Percentiles rank a stretch among this genome's conserved stretches.
Evolutionary conservation across 2,888 invertebrate genomes (phyloP).

Genomic region (Spatulosminthurus flaviceps): DNA sequence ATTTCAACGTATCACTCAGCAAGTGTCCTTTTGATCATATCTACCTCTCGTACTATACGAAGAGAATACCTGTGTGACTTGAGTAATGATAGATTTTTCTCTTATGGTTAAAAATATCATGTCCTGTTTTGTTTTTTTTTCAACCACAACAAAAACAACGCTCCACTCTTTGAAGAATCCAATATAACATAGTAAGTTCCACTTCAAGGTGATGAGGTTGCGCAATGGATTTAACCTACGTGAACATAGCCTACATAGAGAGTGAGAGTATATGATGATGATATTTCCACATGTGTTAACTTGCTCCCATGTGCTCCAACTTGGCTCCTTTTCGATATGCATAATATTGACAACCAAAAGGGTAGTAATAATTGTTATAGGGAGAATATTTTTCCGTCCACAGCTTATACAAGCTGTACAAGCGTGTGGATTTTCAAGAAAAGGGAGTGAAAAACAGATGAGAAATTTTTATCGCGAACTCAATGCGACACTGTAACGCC

Average conservation of each 20-base stretch:
- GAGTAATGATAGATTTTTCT: too few relatives aligned
- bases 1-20: too few relatives aligned
- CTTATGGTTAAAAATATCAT: too few relatives aligned
- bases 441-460: conserved; percentile 21
- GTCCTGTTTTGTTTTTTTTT: too few relatives aligned
- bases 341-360: too few relatives aligned
- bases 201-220: conserved; percentile 5
- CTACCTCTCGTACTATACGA: too few relatives aligned
- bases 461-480: conserved; percentile 39
- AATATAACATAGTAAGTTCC: not conserved
- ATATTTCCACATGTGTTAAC: not conserved
- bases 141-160: too few relatives aligned
- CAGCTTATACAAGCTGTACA: not conserved
- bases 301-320: not conserved
- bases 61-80: too few relatives aligned
- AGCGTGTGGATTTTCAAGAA: not conserved
- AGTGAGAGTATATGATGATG: not conserved
- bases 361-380: too few relatives aligned
- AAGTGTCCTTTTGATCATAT: too few relatives aligned
- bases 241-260: not conserved
- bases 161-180: not conserved
- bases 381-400: not conserved
- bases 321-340: too few relatives aligned
- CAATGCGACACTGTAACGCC: conserved; percentile 42
- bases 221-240: not conserved